Conservation (phyloP, 2,113 vertebrate genomes). For the Hipposideros armiger region DNA sequence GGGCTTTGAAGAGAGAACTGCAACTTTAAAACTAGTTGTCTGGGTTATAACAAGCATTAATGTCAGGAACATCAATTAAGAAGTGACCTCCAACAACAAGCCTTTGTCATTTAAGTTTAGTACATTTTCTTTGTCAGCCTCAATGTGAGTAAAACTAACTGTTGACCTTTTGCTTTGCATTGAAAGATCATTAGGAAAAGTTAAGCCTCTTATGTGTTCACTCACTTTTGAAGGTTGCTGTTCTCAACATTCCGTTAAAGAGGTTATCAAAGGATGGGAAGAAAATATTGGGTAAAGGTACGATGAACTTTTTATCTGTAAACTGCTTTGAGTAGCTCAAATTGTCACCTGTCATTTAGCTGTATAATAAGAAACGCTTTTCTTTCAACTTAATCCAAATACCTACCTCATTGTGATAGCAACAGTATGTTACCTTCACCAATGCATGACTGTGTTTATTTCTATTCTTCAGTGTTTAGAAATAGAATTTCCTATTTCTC, state of each 20-base stretch:
- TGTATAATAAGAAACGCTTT: conserved; percentile 69
- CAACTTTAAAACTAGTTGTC: conserved; percentile 47
- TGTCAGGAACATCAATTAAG: conserved; percentile 57
- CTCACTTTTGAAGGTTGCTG: conserved; percentile 63
- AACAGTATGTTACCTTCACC: conserved; percentile 13
- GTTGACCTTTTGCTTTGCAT: conserved; percentile 73
- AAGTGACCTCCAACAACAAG: not conserved
- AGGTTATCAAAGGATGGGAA: conserved; percentile 53
- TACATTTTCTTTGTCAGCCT: conserved; percentile 21
- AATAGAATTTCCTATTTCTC: not conserved
- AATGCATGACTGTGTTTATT: not conserved
- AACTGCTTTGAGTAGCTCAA: not conserved
- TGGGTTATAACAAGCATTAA: conserved; percentile 64
- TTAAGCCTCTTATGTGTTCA: conserved; percentile 56
- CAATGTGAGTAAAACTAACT: conserved; percentile 64
- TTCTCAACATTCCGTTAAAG: conserved; percentile 64
- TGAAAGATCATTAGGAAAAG: conserved; percentile 71
- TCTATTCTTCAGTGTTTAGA: not conserved
- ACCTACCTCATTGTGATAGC: conserved; percentile 36
- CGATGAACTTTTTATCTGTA: conserved; percentile 67
- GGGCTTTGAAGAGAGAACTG: not conserved
- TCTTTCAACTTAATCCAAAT: conserved; percentile 55
- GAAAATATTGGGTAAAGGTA: conserved; percentile 74
- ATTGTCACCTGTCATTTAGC: conserved; percentile 58
- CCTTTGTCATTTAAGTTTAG: conserved; percentile 38